Base-by-base conservation (phyloP, 2,113 vertebrate species). In the Irena cyanogastra region DNA sequence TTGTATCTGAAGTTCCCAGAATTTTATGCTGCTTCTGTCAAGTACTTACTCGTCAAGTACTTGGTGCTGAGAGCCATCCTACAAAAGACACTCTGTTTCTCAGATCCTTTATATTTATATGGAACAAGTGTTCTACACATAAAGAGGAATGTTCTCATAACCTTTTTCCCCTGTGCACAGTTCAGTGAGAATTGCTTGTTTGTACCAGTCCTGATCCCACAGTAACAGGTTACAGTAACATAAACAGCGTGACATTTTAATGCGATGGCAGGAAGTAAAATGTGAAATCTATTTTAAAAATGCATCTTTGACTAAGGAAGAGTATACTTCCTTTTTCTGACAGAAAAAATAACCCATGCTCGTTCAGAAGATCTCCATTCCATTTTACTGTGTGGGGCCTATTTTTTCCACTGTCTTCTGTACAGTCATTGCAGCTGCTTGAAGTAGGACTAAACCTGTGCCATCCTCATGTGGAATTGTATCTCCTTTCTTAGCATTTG, bases 221-320 rank as follows among this genome's bases (percentile, higher is more conserved):
- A 95, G 94, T 71, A 53, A 65, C 92, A 96, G 78, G 92, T 95
- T 96, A 94, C 69, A 93, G 75, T 61, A 90, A 86, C 81, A 72
- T 92, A 95, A 96, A 86, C 85, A 94, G 69, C 16, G 26, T 95
- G 96, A 97, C 96, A 94, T 97, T 96, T 97, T 89, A 89, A 91
- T 93, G 59, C 44, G 69, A 94, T 90, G 77, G 60, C 92, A 95
- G 94, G 95, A 95, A 96, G 84, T 78, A 94, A 95, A 94, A 97
- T 93, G 86, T 89, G 85, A 94, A 70, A 87, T 96, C 92, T 97
- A 93, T 96, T 97, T 95, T 89, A 85, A 90, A 97, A 96, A 89
- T 33, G 84, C 76, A 88, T 94, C 85, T 96, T 96, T 9, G 31
- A 90, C 94, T 86, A 87, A 97, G 95, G 94, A 95, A 95, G 85